These are phyloP conservation scores for Lasioglossum villosulum DNA, from an alignment of 2,888 invertebrate genomes.

Conservation along the genomic window DNA sequence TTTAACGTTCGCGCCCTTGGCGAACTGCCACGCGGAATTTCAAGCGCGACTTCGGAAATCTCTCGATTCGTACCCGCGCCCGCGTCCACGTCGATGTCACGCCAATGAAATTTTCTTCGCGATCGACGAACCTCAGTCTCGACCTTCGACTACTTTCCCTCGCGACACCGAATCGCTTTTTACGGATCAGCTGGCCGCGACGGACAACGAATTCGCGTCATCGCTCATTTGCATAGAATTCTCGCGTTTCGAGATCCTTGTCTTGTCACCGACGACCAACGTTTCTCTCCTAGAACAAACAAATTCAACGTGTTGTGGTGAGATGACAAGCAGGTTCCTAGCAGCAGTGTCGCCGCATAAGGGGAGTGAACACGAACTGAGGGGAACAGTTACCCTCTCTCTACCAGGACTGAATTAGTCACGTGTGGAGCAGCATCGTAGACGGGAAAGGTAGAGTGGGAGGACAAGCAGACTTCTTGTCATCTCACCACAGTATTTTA, in stretches of 20 bases:
- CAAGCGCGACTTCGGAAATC: conserved; percentile 61
- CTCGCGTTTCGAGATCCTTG: conserved; percentile 29
- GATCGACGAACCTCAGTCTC: not conserved
- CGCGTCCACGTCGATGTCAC: conserved; percentile 37
- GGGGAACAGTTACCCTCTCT: no score
- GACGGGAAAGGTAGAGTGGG: no score
- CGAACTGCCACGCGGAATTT: conserved; percentile 66
- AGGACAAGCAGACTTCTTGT: no score
- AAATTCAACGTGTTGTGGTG: conserved; percentile 47
- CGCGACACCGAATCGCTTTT: not conserved
- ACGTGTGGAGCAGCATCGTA: no score
- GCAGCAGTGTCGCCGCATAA: no score
- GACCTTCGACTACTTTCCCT: not conserved
- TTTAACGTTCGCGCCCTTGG: conserved; percentile 68
- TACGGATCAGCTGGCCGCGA: not conserved
- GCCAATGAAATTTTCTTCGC: not conserved
- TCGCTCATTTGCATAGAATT: conserved; percentile 72
- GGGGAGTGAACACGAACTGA: no score
- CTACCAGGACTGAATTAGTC: no score
- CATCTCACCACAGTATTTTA: no score
- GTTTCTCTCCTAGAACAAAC: conserved; percentile 47
- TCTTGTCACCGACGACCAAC: conserved; percentile 31
- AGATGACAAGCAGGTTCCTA: no score
- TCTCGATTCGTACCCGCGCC: conserved; percentile 31
- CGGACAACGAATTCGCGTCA: conserved; percentile 25